phyloP scores from a whole-genome alignment of 2,888 invertebrate genomes.

The Mamestra brassicae region DNA sequence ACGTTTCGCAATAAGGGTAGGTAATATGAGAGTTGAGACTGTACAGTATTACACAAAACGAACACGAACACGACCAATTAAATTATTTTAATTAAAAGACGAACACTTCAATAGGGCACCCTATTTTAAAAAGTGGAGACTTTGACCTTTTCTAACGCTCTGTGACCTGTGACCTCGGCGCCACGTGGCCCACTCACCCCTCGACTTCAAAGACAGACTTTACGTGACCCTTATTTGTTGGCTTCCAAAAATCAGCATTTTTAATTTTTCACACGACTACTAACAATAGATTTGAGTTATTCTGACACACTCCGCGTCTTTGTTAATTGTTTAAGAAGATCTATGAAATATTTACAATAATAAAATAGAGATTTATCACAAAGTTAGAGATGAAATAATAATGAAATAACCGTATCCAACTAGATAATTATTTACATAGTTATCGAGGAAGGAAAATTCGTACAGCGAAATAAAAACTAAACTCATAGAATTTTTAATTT shows the following conservation, averaged over 20 bases:
- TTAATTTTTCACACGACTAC: slow-evolving; percentile 75
- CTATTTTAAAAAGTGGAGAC: slow-evolving; percentile 72
- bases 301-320: slow-evolving; percentile 69
- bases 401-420: background rate
- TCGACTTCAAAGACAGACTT: slow-evolving; percentile 68
- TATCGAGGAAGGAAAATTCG: background rate
- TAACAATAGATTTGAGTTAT: slow-evolving; percentile 56
- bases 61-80: slow-evolving; percentile 61
- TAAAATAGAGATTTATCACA: slow-evolving; percentile 9
- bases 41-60: slow-evolving; percentile 25
- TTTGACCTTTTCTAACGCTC: slow-evolving; percentile 79
- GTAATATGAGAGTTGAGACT: slow-evolving; percentile 21
- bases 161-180: slow-evolving; percentile 83
- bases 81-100: slow-evolving; percentile 68
- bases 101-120: slow-evolving; percentile 68
- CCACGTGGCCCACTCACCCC: slow-evolving; percentile 81
- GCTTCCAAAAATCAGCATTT: slow-evolving; percentile 74
- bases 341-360: slow-evolving; percentile 23
- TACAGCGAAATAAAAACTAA: background rate
- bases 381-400: slow-evolving; percentile 11
- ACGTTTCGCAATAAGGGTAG: slow-evolving; percentile 32
- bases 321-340: slow-evolving; percentile 31
- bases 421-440: background rate
- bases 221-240: slow-evolving; percentile 76
- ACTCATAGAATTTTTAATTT: background rate